Evolutionary conservation across 2,888 invertebrate species (phyloP), one percentile per base, ranked within the genome.

Genomic region (Exephanes ischioxanthus): DNA sequence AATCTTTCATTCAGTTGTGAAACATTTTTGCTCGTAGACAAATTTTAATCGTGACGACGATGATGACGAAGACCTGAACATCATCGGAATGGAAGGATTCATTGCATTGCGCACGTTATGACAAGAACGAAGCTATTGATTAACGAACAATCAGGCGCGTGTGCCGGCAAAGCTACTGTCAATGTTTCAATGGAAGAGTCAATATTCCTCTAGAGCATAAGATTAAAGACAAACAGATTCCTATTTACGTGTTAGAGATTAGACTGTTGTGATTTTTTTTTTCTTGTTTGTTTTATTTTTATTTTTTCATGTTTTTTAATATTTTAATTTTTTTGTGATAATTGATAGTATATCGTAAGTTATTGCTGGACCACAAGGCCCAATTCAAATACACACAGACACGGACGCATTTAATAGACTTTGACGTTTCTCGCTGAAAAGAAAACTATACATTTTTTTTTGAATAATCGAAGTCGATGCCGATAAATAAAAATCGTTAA

Each of bases 21-120:
- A 85, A 89, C 89, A 89, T 92, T 93, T 91, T 92, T 93, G 63
- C 63, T 63, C 89, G 83, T 93, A 93, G 93, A 93, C 89, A 88
- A 90, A 82, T 84, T 87, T 86, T 87, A 85, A 77, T 84, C 87
- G 86, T 88, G 87, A 89, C 86, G 88, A 90, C 89, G 87, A 89
- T 88, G 89, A 88, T 87, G 90, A 90, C 88, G 92, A 91, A 91
- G 93, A 93, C 88, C 92, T 92, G 90, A 93, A 88, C 91, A 90
- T 92, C 91, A 89, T 93, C 89, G 92, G 92, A 91, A 91, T 93
- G 91, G 92, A 93, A 86, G 94, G 93, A 91, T 93, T 91, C 90
- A 93, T 93, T 92, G 93, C 93, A 80, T 93, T 94, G 89, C 91
- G 92, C 90, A 93, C 92, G 73, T 92, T 94, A 87, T 93, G 90